phyloP scores from a whole-genome alignment of 2,797 vertebrate genomes.

The Scleropages formosus region DNA sequence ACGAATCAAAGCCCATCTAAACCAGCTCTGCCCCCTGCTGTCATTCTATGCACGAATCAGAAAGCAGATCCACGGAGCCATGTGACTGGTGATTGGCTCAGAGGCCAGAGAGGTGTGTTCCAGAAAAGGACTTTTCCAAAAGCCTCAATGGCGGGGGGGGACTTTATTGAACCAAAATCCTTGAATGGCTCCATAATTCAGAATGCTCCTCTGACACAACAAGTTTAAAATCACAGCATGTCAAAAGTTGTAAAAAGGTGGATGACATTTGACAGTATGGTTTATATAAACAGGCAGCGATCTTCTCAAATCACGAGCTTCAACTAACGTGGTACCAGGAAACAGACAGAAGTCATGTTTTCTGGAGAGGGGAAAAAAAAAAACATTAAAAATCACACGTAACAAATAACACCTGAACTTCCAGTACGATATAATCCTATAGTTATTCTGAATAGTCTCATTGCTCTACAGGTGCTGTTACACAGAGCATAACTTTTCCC shows the following conservation, averaged over 20 bases:
- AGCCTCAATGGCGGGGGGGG: not conserved
- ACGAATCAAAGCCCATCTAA: not conserved
- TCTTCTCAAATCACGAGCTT: slow-evolving; percentile 11
- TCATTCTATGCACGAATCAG: not conserved
- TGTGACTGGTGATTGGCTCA: not conserved
- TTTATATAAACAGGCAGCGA: not conserved
- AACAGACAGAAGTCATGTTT: not conserved
- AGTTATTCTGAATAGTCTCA: too few relatives aligned
- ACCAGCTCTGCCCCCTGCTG: not conserved
- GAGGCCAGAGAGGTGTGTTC: not conserved
- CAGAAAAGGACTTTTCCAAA: not conserved
- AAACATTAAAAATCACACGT: too few relatives aligned
- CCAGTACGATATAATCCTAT: too few relatives aligned
- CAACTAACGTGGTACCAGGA: not conserved
- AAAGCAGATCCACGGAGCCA: not conserved
- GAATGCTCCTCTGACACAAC: slow-evolving; percentile 15
- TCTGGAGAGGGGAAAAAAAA: too few relatives aligned
- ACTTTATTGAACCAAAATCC: not conserved
- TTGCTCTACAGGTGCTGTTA: too few relatives aligned
- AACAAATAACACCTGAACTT: too few relatives aligned
- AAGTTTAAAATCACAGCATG: slow-evolving; percentile 9
- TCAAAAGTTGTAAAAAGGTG: slow-evolving; percentile 6
- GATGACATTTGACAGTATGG: slow-evolving; percentile 14
- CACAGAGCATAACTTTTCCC: too few relatives aligned
- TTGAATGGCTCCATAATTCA: not conserved